Evolutionary conservation across 2,888 invertebrate species (phyloP).

Genomic region (Rhopalosiphum nymphaeae): DNA sequence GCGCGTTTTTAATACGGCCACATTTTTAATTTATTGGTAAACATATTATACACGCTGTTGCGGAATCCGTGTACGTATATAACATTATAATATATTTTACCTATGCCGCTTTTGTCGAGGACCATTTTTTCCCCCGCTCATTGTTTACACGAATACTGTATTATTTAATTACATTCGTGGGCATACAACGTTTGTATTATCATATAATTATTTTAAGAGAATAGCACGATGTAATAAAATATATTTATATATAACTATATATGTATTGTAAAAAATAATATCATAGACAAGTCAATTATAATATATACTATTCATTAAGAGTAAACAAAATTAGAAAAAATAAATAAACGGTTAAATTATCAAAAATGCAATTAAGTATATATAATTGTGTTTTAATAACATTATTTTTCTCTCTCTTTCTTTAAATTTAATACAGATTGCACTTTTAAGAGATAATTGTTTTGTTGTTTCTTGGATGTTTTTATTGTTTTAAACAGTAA

Average conservation of each 20-base stretch:
- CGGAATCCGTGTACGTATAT: neutral
- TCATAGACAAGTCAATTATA: neutral
- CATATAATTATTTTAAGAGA: neutral
- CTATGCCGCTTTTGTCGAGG: neutral
- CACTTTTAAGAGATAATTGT: no score
- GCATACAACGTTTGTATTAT: neutral
- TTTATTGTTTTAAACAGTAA: no score
- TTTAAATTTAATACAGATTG: neutral
- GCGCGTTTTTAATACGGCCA: neutral
- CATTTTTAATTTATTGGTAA: conserved; percentile 1
- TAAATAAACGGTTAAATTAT: neutral
- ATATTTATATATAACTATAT: neutral
- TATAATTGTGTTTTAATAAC: neutral
- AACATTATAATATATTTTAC: neutral
- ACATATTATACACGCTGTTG: neutral
- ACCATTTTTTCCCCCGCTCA: neutral
- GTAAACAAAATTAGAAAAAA: neutral
- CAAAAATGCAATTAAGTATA: neutral
- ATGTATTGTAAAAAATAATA: neutral
- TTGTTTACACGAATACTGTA: neutral
- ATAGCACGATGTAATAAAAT: neutral
- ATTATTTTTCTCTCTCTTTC: neutral
- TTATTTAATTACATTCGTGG: neutral
- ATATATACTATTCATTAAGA: neutral
- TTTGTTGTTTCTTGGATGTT: no score